Percentiles rank a stretch among this genome's conserved stretches.
Evolutionary conservation across 2,797 vertebrate species (phyloP).

Genomic region (Crocodylus rhombifer): DNA sequence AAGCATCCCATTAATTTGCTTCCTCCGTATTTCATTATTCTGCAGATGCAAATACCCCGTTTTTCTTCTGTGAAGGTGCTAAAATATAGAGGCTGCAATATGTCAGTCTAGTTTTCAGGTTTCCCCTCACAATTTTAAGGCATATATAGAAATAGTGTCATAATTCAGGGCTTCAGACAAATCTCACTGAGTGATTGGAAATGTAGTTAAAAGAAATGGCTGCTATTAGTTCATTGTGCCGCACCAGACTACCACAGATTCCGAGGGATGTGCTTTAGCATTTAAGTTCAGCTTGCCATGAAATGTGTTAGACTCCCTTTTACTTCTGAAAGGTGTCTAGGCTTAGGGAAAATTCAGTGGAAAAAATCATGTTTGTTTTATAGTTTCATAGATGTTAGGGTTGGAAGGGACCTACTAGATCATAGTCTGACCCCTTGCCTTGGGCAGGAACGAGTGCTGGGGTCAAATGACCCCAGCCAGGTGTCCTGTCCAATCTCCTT

Average conservation of each 20-base stretch:
- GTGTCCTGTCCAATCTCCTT: too few relatives aligned
- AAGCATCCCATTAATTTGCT: background rate
- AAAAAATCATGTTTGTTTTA: background rate
- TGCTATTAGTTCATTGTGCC: background rate
- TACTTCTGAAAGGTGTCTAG: background rate
- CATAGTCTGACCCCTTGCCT: too few relatives aligned
- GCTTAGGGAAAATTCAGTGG: background rate
- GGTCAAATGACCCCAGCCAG: too few relatives aligned
- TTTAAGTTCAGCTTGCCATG: background rate
- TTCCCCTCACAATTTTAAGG: too few relatives aligned
- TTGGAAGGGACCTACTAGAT: too few relatives aligned
- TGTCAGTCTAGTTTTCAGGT: too few relatives aligned
- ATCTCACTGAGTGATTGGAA: background rate
- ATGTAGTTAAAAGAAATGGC: background rate
- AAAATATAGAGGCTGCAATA: background rate
- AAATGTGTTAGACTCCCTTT: background rate
- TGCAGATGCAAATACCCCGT: background rate
- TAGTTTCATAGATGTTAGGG: too few relatives aligned
- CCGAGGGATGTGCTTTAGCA: background rate
- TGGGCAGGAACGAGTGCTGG: too few relatives aligned
- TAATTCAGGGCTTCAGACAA: background rate
- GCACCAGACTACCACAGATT: fast-evolving
- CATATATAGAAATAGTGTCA: too few relatives aligned
- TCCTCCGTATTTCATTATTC: background rate
- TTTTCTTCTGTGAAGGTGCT: background rate